These are phyloP conservation scores for Enteromius mattozi DNA, from an alignment of 2,797 vertebrate genomes.

Conservation along the genomic window DNA sequence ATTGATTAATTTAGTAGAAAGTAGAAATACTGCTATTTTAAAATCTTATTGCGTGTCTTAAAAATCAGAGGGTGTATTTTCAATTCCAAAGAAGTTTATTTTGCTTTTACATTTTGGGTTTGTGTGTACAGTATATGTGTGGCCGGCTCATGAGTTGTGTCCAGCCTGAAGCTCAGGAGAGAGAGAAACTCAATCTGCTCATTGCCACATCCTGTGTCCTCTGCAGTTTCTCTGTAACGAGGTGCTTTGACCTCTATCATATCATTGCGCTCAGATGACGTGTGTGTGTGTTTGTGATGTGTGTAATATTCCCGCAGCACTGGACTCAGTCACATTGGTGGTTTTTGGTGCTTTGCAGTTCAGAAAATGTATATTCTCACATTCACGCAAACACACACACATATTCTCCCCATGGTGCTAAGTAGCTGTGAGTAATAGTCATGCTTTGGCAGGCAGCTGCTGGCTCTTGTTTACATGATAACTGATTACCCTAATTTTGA, in stretches of 20 bases:
- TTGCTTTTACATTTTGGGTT: background rate
- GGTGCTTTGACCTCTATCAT: constrained; percentile 81
- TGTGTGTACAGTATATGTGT: constrained; percentile 41
- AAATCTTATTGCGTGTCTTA: background rate
- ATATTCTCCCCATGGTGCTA: constrained; percentile 69
- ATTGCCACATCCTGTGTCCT: constrained; percentile 73
- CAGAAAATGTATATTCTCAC: constrained; percentile 67
- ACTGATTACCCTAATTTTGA: constrained; percentile 92
- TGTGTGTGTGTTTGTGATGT: constrained; percentile 45
- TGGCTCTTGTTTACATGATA: constrained; percentile 89
- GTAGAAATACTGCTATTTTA: background rate
- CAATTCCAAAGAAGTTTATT: background rate
- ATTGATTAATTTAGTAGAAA: background rate
- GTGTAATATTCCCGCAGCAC: constrained; percentile 33
- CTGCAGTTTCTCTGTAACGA: constrained; percentile 72
- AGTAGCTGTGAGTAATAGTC: constrained; percentile 87
- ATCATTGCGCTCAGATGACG: constrained; percentile 67
- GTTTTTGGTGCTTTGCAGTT: constrained; percentile 43
- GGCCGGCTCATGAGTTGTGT: constrained; percentile 35
- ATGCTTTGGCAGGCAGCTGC: constrained; percentile 86
- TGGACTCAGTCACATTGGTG: constrained; percentile 31
- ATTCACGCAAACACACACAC: constrained; percentile 32
- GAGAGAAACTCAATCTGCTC: constrained; percentile 78
- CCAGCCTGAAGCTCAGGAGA: constrained; percentile 70
- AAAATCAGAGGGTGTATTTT: background rate